phyloP scores from a whole-genome alignment of 35 echinoderm and acorn worm species.

The Diadema setosum region DNA sequence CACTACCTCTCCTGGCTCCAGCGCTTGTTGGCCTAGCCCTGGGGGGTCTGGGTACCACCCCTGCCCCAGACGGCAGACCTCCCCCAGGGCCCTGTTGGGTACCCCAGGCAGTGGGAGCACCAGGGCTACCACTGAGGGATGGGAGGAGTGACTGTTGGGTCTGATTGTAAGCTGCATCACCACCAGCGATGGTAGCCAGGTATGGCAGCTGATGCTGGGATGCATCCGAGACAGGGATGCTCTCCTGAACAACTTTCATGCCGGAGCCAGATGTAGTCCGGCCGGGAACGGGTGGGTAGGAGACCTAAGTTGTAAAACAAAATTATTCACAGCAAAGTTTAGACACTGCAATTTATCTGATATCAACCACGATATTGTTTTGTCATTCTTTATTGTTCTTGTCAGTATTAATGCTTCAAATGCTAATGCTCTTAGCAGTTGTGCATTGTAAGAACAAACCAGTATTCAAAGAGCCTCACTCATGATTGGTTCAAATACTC shows the following conservation, averaged over 20 bases:
- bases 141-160: constrained; percentile 49
- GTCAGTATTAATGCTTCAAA: too few species aligned
- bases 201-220: constrained; percentile 51
- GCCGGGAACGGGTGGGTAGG: constrained; percentile 88
- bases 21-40: constrained; percentile 92
- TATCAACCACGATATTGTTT: too few species aligned
- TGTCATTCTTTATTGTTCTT: too few species aligned
- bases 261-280: constrained; percentile 34
- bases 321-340: too few species aligned
- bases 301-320: constrained; percentile 27
- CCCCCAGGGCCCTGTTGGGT: background rate
- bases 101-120: constrained; percentile 28
- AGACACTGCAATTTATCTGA: too few species aligned
- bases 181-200: constrained; percentile 9
- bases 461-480: too few species aligned
- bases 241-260: constrained; percentile 51
- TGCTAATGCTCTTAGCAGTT: too few species aligned
- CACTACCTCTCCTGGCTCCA: constrained; percentile 69
- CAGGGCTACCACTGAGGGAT: background rate
- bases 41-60: constrained; percentile 81
- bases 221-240: constrained; percentile 42
- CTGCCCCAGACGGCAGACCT: background rate
- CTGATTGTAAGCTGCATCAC: background rate
- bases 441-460: too few species aligned
- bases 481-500: too few species aligned